Conservation (phyloP, 2,888 invertebrate genomes). For the Mesopsocus fuscifrons region DNA sequence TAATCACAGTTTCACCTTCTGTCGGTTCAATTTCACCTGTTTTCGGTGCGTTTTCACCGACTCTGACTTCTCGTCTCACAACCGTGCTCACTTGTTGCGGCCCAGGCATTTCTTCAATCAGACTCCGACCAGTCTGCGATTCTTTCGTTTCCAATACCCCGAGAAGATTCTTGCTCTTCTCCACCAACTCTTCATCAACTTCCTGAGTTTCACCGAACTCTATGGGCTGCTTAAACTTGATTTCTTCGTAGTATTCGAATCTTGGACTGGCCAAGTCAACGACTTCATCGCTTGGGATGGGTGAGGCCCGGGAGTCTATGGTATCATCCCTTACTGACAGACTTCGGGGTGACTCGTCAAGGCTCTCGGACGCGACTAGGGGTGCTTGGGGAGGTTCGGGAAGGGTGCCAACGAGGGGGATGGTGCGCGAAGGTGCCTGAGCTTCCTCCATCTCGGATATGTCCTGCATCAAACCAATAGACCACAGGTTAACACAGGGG, state of each 20-base stretch:
- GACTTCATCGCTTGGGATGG: constrained; percentile 50
- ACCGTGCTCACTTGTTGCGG: constrained; percentile 8
- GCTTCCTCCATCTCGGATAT: not conserved
- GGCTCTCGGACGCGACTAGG: not conserved
- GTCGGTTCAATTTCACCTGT: constrained; percentile 22
- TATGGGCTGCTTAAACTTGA: constrained; percentile 6
- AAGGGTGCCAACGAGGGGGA: constrained; percentile 7
- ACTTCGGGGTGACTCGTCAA: constrained; percentile 18
- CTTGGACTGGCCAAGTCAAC: constrained; percentile 15
- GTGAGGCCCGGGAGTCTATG: constrained; percentile 37
- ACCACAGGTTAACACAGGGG: too few species aligned
- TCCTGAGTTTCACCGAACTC: constrained; percentile 2
- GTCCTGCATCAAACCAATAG: too few species aligned
- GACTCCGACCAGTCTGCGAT: constrained; percentile 34
- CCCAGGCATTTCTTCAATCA: constrained; percentile 28
- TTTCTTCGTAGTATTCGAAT: constrained; percentile 8
- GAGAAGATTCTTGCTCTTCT: constrained; percentile 13
- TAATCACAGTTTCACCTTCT: constrained; percentile 25
- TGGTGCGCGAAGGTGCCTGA: constrained; percentile 9
- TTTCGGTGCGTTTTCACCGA: not conserved
- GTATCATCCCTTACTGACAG: constrained; percentile 38
- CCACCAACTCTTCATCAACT: constrained; percentile 21
- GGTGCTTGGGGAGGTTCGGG: constrained; percentile 5
- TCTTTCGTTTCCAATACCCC: constrained; percentile 26
- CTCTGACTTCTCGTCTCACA: not conserved